Evolutionary conservation across 2,888 invertebrate species (phyloP).

Genomic region (Campoletis raptor): DNA sequence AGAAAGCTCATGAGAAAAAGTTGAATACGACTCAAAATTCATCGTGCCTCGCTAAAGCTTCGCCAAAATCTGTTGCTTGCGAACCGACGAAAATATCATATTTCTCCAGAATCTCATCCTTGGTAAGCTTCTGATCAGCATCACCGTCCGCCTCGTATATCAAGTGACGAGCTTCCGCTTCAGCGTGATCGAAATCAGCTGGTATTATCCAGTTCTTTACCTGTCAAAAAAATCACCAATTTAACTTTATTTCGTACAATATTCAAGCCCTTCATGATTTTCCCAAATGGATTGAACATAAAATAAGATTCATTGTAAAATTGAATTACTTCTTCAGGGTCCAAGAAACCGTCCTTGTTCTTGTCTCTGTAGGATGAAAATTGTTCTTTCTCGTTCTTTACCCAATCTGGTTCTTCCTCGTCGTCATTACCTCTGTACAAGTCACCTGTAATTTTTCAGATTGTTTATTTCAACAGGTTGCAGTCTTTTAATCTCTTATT

Average conservation of each 20-base stretch:
- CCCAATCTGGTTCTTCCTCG: conserved; percentile 97
- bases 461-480: neutral
- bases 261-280: neutral
- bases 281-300: neutral
- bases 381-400: conserved; percentile 96
- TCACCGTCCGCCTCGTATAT: conserved; percentile 97
- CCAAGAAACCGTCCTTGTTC: conserved; percentile 96
- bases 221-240: conserved; percentile 74
- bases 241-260: neutral
- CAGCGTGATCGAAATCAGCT: conserved; percentile 98
- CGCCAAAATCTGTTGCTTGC: conserved; percentile 99
- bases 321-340: conserved; percentile 91
- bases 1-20: conserved; percentile 36
- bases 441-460: conserved; percentile 86
- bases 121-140: conserved; percentile 95
- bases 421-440: conserved; percentile 94
- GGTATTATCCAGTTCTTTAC: conserved; percentile 97
- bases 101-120: conserved; percentile 96
- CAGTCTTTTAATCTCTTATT: no score
- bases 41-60: conserved; percentile 97
- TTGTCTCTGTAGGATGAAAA: conserved; percentile 93
- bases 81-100: conserved; percentile 99
- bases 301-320: neutral
- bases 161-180: conserved; percentile 97
- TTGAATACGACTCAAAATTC: conserved; percentile 90